Base-by-base conservation (phyloP, 2,888 invertebrate species). In the Cataglyphis cursor region DNA sequence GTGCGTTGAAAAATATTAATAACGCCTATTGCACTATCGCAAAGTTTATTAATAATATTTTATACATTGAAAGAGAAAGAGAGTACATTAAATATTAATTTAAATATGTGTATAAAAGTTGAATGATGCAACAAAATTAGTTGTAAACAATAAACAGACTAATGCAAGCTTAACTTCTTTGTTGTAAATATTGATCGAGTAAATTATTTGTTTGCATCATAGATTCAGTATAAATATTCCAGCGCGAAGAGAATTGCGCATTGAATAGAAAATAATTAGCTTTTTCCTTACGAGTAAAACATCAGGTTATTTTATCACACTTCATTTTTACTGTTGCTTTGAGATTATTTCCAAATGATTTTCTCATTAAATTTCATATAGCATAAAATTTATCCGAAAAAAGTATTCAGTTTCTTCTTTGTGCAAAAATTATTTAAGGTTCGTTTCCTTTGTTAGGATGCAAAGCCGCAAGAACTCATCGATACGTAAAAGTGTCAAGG, bases 401-500 rank as follows among this genome's bases (percentile, higher is more conserved):
- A 78, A 18, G n/a, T 28, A 65, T 10, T 35, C 24, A 28, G 12
- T 65, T 4, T 54, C 0, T 59, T 44, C 31, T 70, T 68, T 21
- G 41, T 44, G 73, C 73, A 68, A 87, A 81, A 85, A 80, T 70
- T 66, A 72, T 70, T 54, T 81, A 61, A 83, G 80, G 75, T 76
- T 82, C 75, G 59, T 44, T 78, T 2, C 18, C 44, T 87, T 87
- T 73, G 85, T 76, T 76, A 68, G 41, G 15, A 44, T 12, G 28
- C 51, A 21, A 65, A 87, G 35, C 31, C 68, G 64, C 74, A 81
- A 76, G 64, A 65, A 66, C 65, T 84, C 72, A 41, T 84, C 87
- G 81, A 87, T 85, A 85, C 81, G 83, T 84, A 83, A 88, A 83
- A 81, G 81, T 80, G 87, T 85, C 88, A 84, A 88, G 88, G 82